Evolutionary conservation across 2,888 invertebrate genomes (phyloP).

Genomic region (Drosophila birchii): DNA sequence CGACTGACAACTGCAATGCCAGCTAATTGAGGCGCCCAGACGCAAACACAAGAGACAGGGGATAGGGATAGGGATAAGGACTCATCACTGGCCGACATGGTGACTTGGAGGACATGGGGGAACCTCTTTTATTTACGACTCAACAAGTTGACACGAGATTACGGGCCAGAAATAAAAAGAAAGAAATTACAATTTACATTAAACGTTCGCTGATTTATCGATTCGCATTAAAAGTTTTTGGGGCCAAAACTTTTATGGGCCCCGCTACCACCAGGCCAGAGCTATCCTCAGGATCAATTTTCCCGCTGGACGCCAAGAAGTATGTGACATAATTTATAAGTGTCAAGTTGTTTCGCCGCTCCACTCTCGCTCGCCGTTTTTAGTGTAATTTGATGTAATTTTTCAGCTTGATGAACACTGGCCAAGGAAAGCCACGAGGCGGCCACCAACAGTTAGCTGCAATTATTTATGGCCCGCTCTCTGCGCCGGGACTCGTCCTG

Average conservation of each 20-base stretch:
- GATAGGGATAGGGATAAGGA: constrained; percentile 6
- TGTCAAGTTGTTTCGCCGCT: constrained; percentile 63
- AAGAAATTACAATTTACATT: constrained; percentile 48
- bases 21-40: constrained; percentile 65
- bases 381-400: constrained; percentile 69
- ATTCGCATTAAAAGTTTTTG: constrained; percentile 68
- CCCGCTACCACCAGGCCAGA: not conserved
- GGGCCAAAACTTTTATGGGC: constrained; percentile 30
- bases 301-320: constrained; percentile 57
- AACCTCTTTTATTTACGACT: constrained; percentile 68
- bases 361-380: constrained; percentile 24
- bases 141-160: constrained; percentile 77
- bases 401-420: constrained; percentile 56
- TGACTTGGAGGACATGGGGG: not conserved
- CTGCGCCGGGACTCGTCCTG: constrained; percentile 47
- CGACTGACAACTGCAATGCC: constrained; percentile 42
- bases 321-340: constrained; percentile 78
- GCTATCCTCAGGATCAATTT: constrained; percentile 60
- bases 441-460: constrained; percentile 61
- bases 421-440: constrained; percentile 19
- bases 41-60: constrained; percentile 9
- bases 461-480: constrained; percentile 69
- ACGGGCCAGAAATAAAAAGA: constrained; percentile 41
- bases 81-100: constrained; percentile 21
- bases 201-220: constrained; percentile 59